Percentiles rank a stretch among this genome's conserved stretches.
These are phyloP conservation scores for Azemiops feae DNA, from an alignment of 2,113 vertebrate species.

Conservation along the genomic window DNA sequence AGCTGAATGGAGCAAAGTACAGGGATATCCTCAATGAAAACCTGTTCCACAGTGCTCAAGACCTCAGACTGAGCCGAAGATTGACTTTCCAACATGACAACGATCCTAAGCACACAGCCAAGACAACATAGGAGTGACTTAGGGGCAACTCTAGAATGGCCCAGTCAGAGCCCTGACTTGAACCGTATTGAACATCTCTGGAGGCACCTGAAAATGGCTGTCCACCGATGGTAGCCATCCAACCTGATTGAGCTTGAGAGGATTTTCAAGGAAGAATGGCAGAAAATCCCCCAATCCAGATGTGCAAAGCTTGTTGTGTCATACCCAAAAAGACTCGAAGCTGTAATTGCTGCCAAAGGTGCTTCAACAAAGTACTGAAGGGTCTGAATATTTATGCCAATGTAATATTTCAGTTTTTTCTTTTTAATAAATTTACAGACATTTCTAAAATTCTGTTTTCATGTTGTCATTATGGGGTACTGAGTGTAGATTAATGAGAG, in stretches of 20 bases:
- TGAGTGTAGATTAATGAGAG: neutral
- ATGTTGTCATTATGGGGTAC: neutral
- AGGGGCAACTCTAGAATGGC: too few species aligned
- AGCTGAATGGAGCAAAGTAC: too few species aligned
- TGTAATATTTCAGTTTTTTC: neutral
- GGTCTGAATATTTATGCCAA: neutral
- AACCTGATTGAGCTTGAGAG: neutral
- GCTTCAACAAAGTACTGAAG: neutral
- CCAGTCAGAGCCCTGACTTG: too few species aligned
- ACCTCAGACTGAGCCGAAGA: too few species aligned
- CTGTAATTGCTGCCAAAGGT: neutral
- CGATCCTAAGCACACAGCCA: too few species aligned
- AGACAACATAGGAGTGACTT: too few species aligned
- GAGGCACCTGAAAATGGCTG: too few species aligned
- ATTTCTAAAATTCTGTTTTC: neutral
- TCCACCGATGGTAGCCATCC: too few species aligned
- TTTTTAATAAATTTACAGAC: neutral
- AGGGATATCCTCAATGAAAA: too few species aligned
- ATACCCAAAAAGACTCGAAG: neutral
- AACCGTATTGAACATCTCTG: too few species aligned
- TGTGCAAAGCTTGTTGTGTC: neutral
- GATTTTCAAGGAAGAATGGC: neutral
- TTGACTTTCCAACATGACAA: too few species aligned
- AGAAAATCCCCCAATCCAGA: neutral
- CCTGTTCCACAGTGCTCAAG: too few species aligned